phyloP scores from a whole-genome alignment of 2,113 vertebrate species.

The Ascaphus truei region DNA sequence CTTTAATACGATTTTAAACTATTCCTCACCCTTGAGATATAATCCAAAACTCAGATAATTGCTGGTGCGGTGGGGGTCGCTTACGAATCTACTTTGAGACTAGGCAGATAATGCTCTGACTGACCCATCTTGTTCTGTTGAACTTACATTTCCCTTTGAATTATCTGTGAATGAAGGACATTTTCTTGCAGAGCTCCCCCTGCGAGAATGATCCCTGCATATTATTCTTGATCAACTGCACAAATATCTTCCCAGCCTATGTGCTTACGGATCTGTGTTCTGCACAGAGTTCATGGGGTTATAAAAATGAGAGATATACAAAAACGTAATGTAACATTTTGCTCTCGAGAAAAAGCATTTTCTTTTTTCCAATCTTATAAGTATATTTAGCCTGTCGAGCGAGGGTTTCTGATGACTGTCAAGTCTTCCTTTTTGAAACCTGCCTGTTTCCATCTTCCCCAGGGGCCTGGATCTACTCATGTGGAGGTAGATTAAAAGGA shows the following conservation, averaged over 20 bases:
- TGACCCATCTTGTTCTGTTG: background rate
- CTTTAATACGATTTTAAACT: no score
- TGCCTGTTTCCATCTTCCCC: slow-evolving; percentile 31
- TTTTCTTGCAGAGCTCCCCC: background rate
- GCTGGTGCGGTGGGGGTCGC: no score
- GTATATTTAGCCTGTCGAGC: background rate
- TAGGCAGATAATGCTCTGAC: no score
- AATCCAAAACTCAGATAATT: no score
- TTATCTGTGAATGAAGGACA: background rate
- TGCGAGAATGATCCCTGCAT: background rate
- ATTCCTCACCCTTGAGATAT: no score
- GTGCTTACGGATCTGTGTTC: no score
- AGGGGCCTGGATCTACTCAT: slow-evolving; percentile 29
- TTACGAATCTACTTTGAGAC: background rate
- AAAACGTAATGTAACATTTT: no score
- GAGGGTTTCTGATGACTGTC: background rate
- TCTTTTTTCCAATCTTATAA: background rate
- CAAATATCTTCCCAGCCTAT: background rate
- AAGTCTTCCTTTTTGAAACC: slow-evolving; percentile 25
- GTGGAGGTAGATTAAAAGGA: slow-evolving; percentile 35
- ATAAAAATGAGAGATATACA: no score
- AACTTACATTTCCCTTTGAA: background rate
- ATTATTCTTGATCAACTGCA: background rate
- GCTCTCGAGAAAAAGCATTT: no score
- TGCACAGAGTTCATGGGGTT: no score